A percentile compares a stretch with the other conserved stretches of the same genome.
Evolutionary conservation across 2,113 vertebrate genomes (phyloP).

Genomic region (Petaurus breviceps): DNA sequence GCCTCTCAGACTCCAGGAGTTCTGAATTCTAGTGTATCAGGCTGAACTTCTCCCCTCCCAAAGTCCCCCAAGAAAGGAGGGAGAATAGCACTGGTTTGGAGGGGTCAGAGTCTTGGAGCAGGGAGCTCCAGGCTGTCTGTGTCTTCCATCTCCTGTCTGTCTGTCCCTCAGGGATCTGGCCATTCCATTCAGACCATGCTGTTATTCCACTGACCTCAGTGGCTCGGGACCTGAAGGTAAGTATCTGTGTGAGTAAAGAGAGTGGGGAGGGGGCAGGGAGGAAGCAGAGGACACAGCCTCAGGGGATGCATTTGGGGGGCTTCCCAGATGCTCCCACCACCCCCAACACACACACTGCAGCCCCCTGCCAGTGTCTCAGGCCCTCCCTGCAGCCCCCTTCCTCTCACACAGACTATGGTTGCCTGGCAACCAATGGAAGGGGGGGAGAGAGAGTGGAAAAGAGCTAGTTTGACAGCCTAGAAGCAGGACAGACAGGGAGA

Average conservation of each 20-base stretch:
- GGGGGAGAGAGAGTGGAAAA: slow-evolving; percentile 55
- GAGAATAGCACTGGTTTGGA: background rate
- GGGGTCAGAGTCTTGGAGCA: background rate
- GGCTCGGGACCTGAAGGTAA: slow-evolving; percentile 46
- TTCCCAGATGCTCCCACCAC: background rate
- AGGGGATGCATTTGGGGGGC: background rate
- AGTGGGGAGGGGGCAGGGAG: slow-evolving; percentile 36
- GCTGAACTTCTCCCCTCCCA: background rate
- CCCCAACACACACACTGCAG: background rate
- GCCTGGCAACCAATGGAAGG: slow-evolving; percentile 76
- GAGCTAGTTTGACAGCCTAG: slow-evolving; percentile 76
- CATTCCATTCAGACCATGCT: slow-evolving; percentile 58
- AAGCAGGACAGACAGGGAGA: slow-evolving; percentile 74
- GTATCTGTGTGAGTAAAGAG: slow-evolving; percentile 43
- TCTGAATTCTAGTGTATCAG: slow-evolving; percentile 31
- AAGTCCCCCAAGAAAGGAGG: background rate
- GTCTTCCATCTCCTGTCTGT: slow-evolving; percentile 37
- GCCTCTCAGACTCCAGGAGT: slow-evolving; percentile 42
- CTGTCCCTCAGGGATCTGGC: slow-evolving; percentile 53
- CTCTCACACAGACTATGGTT: slow-evolving; percentile 68
- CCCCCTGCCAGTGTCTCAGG: background rate
- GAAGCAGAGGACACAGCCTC: background rate
- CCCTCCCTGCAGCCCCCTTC: slow-evolving; percentile 47
- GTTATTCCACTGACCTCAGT: slow-evolving; percentile 57
- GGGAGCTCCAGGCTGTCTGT: background rate